Conservation (phyloP, 2,797 vertebrate species). For the Otus scops region DNA sequence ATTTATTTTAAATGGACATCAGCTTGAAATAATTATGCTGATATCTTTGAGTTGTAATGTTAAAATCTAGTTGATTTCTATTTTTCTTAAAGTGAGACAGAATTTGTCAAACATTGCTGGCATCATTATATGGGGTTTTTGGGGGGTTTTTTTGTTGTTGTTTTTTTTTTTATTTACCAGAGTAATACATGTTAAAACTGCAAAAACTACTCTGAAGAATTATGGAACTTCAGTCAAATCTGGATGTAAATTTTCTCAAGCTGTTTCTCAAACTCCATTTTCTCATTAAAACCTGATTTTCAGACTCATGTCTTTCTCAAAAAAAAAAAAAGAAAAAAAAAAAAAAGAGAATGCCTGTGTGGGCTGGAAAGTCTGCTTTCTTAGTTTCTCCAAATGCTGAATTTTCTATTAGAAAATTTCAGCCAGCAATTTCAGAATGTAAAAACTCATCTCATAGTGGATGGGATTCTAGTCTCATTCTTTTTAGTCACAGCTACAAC, state of each 20-base stretch:
- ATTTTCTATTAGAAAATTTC: conserved; percentile 13
- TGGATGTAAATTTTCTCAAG: background rate
- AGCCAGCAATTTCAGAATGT: background rate
- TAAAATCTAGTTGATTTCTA: background rate
- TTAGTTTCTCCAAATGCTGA: background rate
- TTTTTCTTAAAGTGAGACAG: background rate
- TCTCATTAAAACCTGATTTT: background rate
- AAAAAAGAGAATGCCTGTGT: background rate
- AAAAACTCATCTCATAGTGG: background rate
- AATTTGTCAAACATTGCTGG: background rate
- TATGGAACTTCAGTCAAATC: background rate
- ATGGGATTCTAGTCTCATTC: background rate
- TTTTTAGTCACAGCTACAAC: background rate
- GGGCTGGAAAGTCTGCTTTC: background rate
- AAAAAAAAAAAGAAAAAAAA: background rate
- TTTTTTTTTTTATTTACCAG: background rate
- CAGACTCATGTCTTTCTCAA: background rate
- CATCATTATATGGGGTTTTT: background rate
- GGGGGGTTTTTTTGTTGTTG: background rate
- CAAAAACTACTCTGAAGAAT: background rate
- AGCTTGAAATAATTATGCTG: background rate
- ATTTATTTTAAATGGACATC: background rate
- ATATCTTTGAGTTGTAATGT: background rate
- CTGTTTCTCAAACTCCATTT: background rate
- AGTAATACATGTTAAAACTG: background rate